These are phyloP conservation scores for Chrysotoxum bicinctum DNA, from an alignment of 2,888 invertebrate genomes.

Conservation along the genomic window DNA sequence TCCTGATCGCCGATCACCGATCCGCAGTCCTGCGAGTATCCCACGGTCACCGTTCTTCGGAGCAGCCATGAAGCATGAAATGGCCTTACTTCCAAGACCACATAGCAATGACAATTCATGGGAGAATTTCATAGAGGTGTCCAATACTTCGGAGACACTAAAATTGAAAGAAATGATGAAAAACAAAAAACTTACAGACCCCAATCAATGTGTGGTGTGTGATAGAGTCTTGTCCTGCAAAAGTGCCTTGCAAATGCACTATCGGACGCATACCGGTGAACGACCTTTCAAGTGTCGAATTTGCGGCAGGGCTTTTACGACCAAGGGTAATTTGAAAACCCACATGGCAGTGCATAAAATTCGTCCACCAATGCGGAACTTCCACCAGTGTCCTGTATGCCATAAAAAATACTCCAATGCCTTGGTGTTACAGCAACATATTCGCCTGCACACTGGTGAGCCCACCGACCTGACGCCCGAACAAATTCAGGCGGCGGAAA, in stretches of 20 bases:
- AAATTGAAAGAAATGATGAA: constrained; percentile 98
- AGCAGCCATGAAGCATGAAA: constrained; percentile 80
- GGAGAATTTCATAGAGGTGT: constrained; percentile 98
- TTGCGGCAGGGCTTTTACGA: constrained; percentile 98
- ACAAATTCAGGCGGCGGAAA: constrained; percentile 93
- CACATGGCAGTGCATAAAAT: constrained; percentile 99
- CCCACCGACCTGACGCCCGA: constrained; percentile 92
- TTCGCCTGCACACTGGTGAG: constrained; percentile 95
- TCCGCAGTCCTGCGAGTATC: constrained; percentile 80
- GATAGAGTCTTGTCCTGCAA: constrained; percentile 98
- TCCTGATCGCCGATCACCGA: constrained; percentile 80
- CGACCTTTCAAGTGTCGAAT: constrained; percentile 97
- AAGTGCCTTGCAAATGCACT: constrained; percentile 99
- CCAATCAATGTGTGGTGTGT: constrained; percentile 99
- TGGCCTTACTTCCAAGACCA: constrained; percentile 86
- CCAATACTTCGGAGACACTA: constrained; percentile 93
- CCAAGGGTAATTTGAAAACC: constrained; percentile 99
- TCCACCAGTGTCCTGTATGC: constrained; percentile 98
- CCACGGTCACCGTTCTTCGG: constrained; percentile 80
- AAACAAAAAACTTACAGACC: constrained; percentile 97
- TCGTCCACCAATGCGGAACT: constrained; percentile 94
- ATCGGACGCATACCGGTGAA: constrained; percentile 84
- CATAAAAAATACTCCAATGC: constrained; percentile 98
- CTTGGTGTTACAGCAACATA: constrained; percentile 96
- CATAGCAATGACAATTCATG: constrained; percentile 97